Evolutionary conservation across 2,888 invertebrate genomes (phyloP), one percentile per base, ranked within the genome.

Genomic region (Salpingus planirostris): DNA sequence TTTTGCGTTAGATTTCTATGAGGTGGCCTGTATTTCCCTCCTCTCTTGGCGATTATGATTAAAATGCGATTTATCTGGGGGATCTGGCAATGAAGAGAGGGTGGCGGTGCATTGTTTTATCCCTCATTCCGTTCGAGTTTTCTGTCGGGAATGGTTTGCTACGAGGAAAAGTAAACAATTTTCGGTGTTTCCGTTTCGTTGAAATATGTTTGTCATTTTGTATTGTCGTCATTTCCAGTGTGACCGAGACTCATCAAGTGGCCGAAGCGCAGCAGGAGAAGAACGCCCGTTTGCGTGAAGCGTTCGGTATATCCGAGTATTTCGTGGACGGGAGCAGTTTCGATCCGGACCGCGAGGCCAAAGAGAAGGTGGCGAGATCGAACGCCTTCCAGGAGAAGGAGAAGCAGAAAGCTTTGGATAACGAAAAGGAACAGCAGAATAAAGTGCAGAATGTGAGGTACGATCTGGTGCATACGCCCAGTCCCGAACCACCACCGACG

Each of bases 261-360:
- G 95, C 96, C 1, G 91, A 91, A 64, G 93, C 95, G 13, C 93
- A 93, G 62, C 87, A 89, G 57, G 88, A 90, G 65, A 95, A 95
- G 67, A 96, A 96, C 72, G 88, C 88, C 2, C 80, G 84, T 33
- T 70, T 96, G 39, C 80, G 92, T 31, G 88, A 90, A 62, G 96
- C 95, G 3, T 95, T 96, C 64, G 93, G 95, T 34, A 90, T 97
- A 49, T 85, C 89, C 14, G 86, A 90, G 51, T 83, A 80, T 55
- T 96, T 93, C 68, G 87, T 92, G 33, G 93, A 93, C 64, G 95
- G 95, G 43, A 84, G 86, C 57, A 89, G 91, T 59, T 76, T 93
- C 62, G 90, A 91, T 67, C 80, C 86, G 2, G 84, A 86, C 63
- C 71, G 83, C 26, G 72, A 73, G 52, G 73, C 72, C 5, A 74